Percentiles rank a stretch among this genome's conserved stretches.
Conservation (phyloP, 2,888 invertebrate species). For the Celastrina argiolus region DNA sequence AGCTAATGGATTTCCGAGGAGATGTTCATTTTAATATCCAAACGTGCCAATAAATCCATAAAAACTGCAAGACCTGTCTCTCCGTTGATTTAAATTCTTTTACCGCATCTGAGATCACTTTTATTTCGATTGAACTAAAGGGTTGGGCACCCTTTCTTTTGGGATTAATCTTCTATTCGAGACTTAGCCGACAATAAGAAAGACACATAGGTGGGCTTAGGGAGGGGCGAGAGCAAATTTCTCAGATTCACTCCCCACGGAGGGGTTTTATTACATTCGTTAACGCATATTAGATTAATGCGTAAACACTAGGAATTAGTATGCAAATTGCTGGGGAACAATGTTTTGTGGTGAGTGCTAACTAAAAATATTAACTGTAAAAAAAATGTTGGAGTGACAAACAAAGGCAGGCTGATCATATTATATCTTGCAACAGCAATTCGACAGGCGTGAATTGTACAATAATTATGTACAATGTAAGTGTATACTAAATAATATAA, state of each 20-base stretch:
- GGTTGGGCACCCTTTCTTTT: constrained; percentile 73
- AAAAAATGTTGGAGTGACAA: not conserved
- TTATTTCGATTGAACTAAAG: constrained; percentile 39
- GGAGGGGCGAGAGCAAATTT: constrained; percentile 70
- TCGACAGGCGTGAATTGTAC: too few species aligned
- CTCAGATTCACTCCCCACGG: constrained; percentile 64
- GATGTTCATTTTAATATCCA: too few species aligned
- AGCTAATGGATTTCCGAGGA: too few species aligned
- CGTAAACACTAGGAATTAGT: constrained; percentile 61
- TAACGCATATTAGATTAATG: constrained; percentile 73
- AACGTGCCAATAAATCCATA: constrained; percentile 1
- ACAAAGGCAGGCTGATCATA: too few species aligned
- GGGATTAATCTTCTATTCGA: constrained; percentile 76
- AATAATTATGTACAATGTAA: too few species aligned
- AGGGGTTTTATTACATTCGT: constrained; percentile 75
- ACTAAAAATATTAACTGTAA: not conserved
- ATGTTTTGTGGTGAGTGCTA: constrained; percentile 22
- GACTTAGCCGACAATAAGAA: constrained; percentile 76
- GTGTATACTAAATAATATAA: too few species aligned
- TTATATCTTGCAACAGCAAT: too few species aligned
- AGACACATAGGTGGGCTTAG: constrained; percentile 76
- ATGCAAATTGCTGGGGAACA: constrained; percentile 49
- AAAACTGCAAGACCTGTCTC: not conserved
- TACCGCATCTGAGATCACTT: constrained; percentile 29
- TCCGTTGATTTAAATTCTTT: constrained; percentile 23